These are phyloP conservation scores for Sebastes cheni DNA, from an alignment of 2,797 vertebrate genomes.

Conservation along the genomic window DNA sequence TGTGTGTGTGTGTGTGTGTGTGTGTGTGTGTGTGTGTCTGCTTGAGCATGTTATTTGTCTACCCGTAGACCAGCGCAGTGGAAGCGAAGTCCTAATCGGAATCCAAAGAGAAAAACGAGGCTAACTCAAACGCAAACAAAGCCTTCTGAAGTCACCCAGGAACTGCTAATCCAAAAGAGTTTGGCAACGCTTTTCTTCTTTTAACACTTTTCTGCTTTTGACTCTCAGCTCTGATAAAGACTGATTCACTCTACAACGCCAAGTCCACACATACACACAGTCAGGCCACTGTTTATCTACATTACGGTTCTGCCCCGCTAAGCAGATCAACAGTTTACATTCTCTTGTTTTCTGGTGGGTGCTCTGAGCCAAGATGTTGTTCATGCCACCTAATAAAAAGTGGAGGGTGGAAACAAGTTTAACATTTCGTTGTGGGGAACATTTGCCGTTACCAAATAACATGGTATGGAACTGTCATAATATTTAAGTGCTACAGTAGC, in stretches of 20 bases:
- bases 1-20: background rate
- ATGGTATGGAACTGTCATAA: conserved; percentile 31
- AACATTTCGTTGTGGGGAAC: conserved; percentile 6
- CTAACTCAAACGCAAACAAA: conserved; percentile 56
- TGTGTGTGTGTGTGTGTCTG: background rate
- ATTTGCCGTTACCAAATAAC: conserved; percentile 13
- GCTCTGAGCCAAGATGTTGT: conserved; percentile 5
- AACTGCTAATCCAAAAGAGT: conserved; percentile 59
- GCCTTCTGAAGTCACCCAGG: conserved; percentile 48
- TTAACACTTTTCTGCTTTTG: conserved; percentile 32
- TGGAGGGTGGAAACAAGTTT: conserved; percentile 26
- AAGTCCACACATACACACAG: background rate
- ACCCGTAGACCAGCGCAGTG: conserved; percentile 8
- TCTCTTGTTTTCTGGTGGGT: background rate
- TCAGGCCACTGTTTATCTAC: background rate
- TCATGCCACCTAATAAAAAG: conserved; percentile 43
- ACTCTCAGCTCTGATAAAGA: conserved; percentile 21
- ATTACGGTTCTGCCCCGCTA: background rate
- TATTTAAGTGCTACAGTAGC: conserved; percentile 16
- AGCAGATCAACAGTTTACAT: conserved; percentile 37
- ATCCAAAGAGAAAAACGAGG: conserved; percentile 51
- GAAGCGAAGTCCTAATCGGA: conserved; percentile 56
- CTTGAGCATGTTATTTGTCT: conserved; percentile 39
- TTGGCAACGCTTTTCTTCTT: conserved; percentile 41
- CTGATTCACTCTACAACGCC: background rate